A percentile compares a stretch with the other conserved stretches of the same genome.
Conservation (phyloP, 2,888 invertebrate genomes). For the Pseudococcus jackbeardsleyi region DNA sequence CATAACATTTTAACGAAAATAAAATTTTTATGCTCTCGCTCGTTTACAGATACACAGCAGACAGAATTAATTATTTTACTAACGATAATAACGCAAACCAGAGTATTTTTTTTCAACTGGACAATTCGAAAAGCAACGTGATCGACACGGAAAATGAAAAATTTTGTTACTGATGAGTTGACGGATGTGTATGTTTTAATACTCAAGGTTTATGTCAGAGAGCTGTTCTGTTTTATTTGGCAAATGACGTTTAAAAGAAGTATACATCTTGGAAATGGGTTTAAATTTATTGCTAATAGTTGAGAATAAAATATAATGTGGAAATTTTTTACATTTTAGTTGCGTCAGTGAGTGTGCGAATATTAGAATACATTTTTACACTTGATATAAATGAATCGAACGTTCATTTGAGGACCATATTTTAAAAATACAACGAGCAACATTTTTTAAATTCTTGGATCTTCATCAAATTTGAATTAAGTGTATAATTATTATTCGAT, state of each 20-base stretch:
- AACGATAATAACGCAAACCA: not conserved
- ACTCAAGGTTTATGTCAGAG: constrained; percentile 9
- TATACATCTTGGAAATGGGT: not conserved
- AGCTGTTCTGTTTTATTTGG: constrained; percentile 22
- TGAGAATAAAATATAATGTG: not conserved
- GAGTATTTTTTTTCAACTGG: not conserved
- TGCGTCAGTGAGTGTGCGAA: not conserved
- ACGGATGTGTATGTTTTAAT: not conserved
- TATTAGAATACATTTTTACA: not conserved
- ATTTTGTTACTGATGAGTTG: not conserved
- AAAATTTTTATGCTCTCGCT: constrained; percentile 34
- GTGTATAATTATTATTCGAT: not conserved
- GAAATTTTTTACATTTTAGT: not conserved
- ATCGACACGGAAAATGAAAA: constrained; percentile 1
- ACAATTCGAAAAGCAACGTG: not conserved
- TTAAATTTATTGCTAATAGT: not conserved
- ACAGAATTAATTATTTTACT: constrained; percentile 12
- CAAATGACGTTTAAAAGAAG: constrained; percentile 1
- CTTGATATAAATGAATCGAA: not conserved
- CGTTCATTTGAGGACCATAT: not conserved
- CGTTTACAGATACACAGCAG: not conserved
- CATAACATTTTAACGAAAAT: constrained; percentile 41
- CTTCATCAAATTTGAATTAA: not conserved
- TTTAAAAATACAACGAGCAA: not conserved
- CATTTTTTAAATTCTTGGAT: not conserved